A percentile compares a stretch with the other conserved stretches of the same genome.
These are phyloP conservation scores for Clostera curtula DNA, from an alignment of 2,888 invertebrate genomes.

Conservation along the genomic window DNA sequence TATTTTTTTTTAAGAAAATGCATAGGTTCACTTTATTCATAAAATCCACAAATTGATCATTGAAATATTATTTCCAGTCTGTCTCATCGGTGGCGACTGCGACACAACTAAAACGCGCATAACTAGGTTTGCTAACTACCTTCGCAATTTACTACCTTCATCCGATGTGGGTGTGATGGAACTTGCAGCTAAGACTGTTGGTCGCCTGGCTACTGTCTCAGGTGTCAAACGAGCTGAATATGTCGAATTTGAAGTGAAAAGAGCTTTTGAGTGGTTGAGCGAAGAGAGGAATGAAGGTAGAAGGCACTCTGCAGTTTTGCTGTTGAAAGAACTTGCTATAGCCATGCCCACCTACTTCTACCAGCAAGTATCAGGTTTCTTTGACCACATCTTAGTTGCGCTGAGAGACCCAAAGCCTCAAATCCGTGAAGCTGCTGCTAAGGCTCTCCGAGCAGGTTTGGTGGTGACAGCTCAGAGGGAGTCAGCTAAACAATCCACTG, in stretches of 20 bases:
- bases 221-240: constrained; percentile 97
- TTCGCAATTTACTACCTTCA: constrained; percentile 91
- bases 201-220: constrained; percentile 91
- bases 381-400: constrained; percentile 94
- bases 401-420: constrained; percentile 93
- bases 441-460: constrained; percentile 94
- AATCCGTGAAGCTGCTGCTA: constrained; percentile 94
- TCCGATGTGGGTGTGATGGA: constrained; percentile 96
- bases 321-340: constrained; percentile 93
- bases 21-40: no score
- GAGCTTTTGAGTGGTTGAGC: constrained; percentile 96
- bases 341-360: constrained; percentile 98
- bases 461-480: constrained; percentile 97
- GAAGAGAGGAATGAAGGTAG: constrained; percentile 94
- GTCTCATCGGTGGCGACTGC: constrained; percentile 93
- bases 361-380: constrained; percentile 93
- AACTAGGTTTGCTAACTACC: constrained; percentile 93
- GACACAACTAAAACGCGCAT: constrained; percentile 93
- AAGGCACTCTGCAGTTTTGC: constrained; percentile 92
- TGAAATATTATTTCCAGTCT: constrained; percentile 78
- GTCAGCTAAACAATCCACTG: constrained; percentile 92
- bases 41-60: no score
- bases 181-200: constrained; percentile 95
- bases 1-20: no score
- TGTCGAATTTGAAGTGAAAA: constrained; percentile 97